phyloP scores from a whole-genome alignment of 1,140 invertebrate species.

The Heliconius congener region DNA sequence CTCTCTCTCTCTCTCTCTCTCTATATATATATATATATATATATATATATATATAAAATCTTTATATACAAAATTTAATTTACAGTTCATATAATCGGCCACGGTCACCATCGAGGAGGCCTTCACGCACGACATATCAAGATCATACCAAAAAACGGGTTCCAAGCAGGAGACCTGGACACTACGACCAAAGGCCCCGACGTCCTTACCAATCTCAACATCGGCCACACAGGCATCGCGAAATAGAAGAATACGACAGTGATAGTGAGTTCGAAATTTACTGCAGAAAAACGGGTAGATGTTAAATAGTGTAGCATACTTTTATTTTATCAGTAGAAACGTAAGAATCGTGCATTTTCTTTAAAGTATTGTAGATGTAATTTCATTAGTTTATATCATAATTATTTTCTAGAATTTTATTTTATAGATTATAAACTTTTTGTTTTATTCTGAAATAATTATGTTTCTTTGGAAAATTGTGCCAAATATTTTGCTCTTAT shows the following conservation, averaged over 20 bases:
- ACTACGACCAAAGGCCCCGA: slow-evolving; percentile 31
- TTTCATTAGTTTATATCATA: neutral
- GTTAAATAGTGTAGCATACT: slow-evolving; percentile 34
- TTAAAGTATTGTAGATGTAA: slow-evolving; percentile 27
- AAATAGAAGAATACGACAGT: slow-evolving; percentile 55
- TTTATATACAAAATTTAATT: neutral
- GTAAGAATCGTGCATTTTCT: slow-evolving; percentile 25
- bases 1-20: too few relatives aligned
- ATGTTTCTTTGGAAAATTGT: neutral
- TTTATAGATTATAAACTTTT: neutral
- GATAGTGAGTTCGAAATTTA: slow-evolving; percentile 52
- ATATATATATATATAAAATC: neutral
- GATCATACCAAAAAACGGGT: slow-evolving; percentile 53
- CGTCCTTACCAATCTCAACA: slow-evolving; percentile 38
- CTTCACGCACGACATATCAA: slow-evolving; percentile 52
- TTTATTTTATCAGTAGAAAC: neutral
- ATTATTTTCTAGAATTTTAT: neutral
- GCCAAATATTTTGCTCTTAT: neutral
- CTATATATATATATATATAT: too few relatives aligned
- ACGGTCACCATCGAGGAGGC: slow-evolving; percentile 43
- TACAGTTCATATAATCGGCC: slow-evolving; percentile 50
- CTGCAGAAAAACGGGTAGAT: slow-evolving; percentile 61
- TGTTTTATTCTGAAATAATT: neutral
- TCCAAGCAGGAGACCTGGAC: slow-evolving; percentile 30
- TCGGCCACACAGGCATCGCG: slow-evolving; percentile 46